phyloP scores from a whole-genome alignment of 2,113 vertebrate genomes.

The Psammodynastes pulverulentus region DNA sequence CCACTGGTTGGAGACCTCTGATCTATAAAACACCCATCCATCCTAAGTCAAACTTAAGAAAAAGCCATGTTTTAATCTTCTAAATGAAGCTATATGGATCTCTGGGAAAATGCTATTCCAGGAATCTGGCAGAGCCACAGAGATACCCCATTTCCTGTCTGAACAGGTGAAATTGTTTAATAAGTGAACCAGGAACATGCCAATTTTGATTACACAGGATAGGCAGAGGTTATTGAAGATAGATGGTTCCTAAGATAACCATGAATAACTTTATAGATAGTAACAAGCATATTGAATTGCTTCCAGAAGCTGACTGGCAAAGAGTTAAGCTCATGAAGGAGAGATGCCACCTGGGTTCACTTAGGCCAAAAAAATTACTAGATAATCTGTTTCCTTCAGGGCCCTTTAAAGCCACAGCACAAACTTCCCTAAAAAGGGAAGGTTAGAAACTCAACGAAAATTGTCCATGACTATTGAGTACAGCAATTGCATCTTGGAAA shows the following conservation, averaged over 20 bases:
- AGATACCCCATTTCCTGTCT: neutral
- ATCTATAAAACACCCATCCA: neutral
- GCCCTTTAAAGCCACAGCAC: neutral
- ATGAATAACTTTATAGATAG: neutral
- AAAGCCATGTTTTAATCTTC: too few relatives aligned
- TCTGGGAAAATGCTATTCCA: neutral
- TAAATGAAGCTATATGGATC: too few relatives aligned
- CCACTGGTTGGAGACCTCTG: too few relatives aligned
- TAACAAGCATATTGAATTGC: neutral
- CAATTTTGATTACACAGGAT: neutral
- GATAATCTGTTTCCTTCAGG: neutral
- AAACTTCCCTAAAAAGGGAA: neutral
- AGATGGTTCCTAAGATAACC: neutral
- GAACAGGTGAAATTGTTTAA: neutral
- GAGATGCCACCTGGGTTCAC: neutral
- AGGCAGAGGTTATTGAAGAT: neutral
- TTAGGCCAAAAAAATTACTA: neutral
- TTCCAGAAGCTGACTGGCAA: neutral
- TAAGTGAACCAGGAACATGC: neutral
- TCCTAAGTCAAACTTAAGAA: too few relatives aligned
- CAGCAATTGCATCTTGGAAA: neutral
- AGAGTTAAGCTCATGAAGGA: neutral
- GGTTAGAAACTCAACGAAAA: neutral
- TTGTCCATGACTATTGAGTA: neutral
- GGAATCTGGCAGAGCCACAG: neutral